Base-by-base conservation (phyloP, 1,140 invertebrate species). In the Drosophila ogumai region DNA sequence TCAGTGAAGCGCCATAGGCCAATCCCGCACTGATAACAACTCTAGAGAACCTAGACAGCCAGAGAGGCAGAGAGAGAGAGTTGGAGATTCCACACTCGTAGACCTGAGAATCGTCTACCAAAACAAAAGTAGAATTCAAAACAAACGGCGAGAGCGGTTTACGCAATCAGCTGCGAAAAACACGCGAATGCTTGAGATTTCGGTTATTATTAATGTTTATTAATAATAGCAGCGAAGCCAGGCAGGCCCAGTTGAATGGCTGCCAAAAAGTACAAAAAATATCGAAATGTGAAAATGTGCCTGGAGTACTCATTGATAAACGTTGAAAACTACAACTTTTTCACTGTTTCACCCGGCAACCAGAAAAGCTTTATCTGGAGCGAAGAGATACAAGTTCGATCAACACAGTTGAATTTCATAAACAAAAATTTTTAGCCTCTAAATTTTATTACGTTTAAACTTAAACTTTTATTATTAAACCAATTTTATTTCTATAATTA, bases 81-180 rank as follows among this genome's bases (percentile, higher is more conserved):
- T 38, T 63, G 22, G 12, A 56, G 46, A 43, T 44, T 50, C 31
- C 46, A 41, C 31, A 34, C 46, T 68, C 15, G 19, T 64, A 52
- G 17, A 10, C n/a, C 47, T 63, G 69, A 86, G 78, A 60, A 66
- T 77, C 69, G 85, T 55, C 38, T 87, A 87, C 72, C 84, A 87
- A 87, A 87, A 87, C 84, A 87, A 90, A 87, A 76, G 60, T 63
- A 88, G 49, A 84, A 87, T 88, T 87, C 81, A 88, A 82, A 82
- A 82, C 81, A 82, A 82, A 84, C 78, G 61, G 55, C 50, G 46
- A 32, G 44, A 68, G 52, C 60, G 25, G 58, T 79, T 79, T 79
- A 79, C 75, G 75, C 75, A 79, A 79, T 79, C 75, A 79, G 65
- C 57, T 80, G 68, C 74, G 63, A 78, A 73, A 61, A 57, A 76